These are phyloP conservation scores for Rapana venosa DNA, from an alignment of 2,888 invertebrate genomes.

Conservation along the genomic window DNA sequence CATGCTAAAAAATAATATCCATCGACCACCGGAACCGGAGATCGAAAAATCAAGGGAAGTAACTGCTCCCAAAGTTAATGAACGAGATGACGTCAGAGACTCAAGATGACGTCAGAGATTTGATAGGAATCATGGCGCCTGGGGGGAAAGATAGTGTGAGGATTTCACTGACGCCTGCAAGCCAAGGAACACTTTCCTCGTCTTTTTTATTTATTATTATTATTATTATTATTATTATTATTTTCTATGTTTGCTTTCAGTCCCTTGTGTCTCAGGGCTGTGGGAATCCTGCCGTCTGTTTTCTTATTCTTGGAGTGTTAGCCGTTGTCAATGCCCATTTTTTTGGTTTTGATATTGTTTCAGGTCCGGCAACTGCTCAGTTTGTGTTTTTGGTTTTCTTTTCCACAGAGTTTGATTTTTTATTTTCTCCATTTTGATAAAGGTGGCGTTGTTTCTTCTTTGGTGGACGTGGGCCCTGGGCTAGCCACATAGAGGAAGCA, in stretches of 20 bases:
- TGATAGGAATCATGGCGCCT: too few species aligned
- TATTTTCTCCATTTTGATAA: not conserved
- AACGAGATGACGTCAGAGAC: too few species aligned
- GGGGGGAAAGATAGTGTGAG: too few species aligned
- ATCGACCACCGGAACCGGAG: too few species aligned
- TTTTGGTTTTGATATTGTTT: not conserved
- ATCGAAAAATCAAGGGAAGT: too few species aligned
- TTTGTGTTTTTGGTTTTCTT: not conserved
- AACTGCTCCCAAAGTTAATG: too few species aligned
- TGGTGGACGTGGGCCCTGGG: conserved; percentile 11
- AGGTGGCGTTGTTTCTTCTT: conserved; percentile 13
- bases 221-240: not conserved
- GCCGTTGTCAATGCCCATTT: not conserved
- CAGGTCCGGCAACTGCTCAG: conserved; percentile 4
- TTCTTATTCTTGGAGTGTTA: not conserved
- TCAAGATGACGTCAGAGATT: too few species aligned
- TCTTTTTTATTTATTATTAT: not conserved
- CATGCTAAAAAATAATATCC: too few species aligned
- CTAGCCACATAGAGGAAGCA: conserved; percentile 21
- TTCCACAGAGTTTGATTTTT: not conserved
- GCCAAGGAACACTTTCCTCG: too few species aligned
- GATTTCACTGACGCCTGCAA: not conserved
- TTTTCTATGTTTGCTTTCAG: not conserved
- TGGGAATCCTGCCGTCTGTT: conserved; percentile 2
- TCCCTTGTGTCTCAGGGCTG: not conserved